Base-by-base conservation (phyloP, 2,113 vertebrate genomes). In the Delphinus delphis region DNA sequence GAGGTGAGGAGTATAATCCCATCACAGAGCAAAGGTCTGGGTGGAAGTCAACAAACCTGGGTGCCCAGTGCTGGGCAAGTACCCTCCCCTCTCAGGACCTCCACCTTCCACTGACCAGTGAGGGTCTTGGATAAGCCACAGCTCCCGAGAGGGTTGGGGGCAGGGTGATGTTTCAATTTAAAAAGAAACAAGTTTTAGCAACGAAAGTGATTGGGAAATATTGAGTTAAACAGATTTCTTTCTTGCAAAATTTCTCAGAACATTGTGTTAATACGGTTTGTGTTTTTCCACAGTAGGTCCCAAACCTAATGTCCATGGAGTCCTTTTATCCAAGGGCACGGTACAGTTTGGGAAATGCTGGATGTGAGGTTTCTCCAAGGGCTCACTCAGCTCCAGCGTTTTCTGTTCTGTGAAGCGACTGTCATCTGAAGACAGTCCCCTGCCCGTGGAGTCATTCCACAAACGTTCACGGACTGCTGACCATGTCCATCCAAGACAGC, bases 241-340 rank as follows among this genome's bases (percentile, higher is more conserved):
- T 71, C 14, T 4, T 82, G 36, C 17, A 85, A 28, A 23, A 44
- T 67, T 93, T 62, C 71, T 95, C 83, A 76, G 63, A 79, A 50
- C 31, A 85, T 18, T 55, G n/a, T 38, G 47, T 77, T 44, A 70
- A 10, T 94, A 33, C 53, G 70, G 28, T 17, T 33, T 41, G 5
- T 50, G n/a, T 63, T 67, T 90, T 82, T 93, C 63, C 41, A 60
- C n/a, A 85, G 15, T 53, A 84, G 38, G 10, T 31, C 36, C 58
- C 41, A 44, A n/a, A 44, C 7, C 44, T 62, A 6, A 1, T 26
- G 26, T 41, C 14, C 55, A 1, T 0, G 0, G 17, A 33, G 14
- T 38, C 26, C 3, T 87, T 53, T 58, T 14, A 31, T 4, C 81
- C 28, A n/a, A n/a, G 33, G 38, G 20, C 25, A 0, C 4, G 1